Evolutionary conservation across 2,797 vertebrate genomes (phyloP), one percentile per base, ranked within the genome.

Genomic region (Anomalospiza imberbis): DNA sequence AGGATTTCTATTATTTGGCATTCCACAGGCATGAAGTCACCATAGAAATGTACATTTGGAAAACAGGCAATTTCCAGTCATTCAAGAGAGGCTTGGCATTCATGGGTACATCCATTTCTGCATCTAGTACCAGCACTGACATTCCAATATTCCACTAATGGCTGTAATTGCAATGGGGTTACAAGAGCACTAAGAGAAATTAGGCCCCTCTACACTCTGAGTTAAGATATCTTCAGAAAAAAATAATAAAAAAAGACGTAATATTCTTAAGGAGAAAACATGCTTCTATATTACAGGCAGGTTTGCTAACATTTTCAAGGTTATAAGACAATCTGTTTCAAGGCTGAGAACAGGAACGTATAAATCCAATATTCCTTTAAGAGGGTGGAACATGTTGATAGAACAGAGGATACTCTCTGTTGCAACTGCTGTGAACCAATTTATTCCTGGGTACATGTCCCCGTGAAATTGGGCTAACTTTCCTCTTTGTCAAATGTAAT

Each of bases 1-100:
- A 65, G 22, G 10, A 36, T 89, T 92, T 94, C 92, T 87, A 54
- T 86, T 95, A 42, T 77, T 95, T 89, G 61, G 57, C 28, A 45
- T 85, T 40, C 36, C 18, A 36, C 58, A 71, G 50, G 47, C 28
- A 77, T 93, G 68, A 91, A 77, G 42, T 96, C 78, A 58, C 29
- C 2, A 2, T 57, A 61, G 45, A 92, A 91, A 70, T 17, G 38
- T 36, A 22, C 29, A 63, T 60, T 58, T 89, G 86, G 77, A 92
- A 81, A 91, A 91, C 11, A 73, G 66, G 40, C 6, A 24, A 38
- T 78, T 94, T 86, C 58, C 8, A 1, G 7, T 70, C 17, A 13
- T 60, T 93, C 70, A 66, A 21, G 62, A 73, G 36, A 51, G 25
- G 14, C 71, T 92, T 91, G 67, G 50, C 38, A 50, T 80, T 74